Evolutionary conservation across 2,888 invertebrate species (phyloP).

Genomic region (Lumbricus terrestris): DNA sequence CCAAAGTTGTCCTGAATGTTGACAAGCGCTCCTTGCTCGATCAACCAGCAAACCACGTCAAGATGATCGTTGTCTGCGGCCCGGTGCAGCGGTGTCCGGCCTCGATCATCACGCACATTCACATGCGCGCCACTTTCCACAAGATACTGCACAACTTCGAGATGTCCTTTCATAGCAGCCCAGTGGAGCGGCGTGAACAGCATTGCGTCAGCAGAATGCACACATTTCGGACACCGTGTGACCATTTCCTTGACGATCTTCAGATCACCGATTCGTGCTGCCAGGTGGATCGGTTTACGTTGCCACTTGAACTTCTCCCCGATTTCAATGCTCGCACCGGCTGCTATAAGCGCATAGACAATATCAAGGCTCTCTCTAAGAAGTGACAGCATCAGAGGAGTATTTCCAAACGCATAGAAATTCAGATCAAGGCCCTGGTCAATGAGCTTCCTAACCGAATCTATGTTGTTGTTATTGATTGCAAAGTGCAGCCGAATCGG

Average conservation of each 20-base stretch:
- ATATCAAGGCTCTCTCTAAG: slow-evolving; percentile 28
- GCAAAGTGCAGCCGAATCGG: slow-evolving; percentile 35
- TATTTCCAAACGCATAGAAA: slow-evolving; percentile 30
- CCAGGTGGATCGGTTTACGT: slow-evolving; percentile 32
- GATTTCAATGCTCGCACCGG: slow-evolving; percentile 28
- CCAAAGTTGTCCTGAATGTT: slow-evolving; percentile 30
- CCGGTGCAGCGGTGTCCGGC: slow-evolving; percentile 31
- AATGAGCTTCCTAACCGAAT: slow-evolving; percentile 16
- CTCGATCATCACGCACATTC: slow-evolving; percentile 28
- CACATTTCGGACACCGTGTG: slow-evolving; percentile 21
- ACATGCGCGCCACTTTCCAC: slow-evolving; percentile 28
- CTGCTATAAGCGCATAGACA: slow-evolving; percentile 22
- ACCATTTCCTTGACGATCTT: slow-evolving; percentile 24
- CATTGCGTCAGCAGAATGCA: slow-evolving; percentile 26
- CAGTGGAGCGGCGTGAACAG: slow-evolving; percentile 33
- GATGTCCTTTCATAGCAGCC: slow-evolving; percentile 22
- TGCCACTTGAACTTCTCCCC: slow-evolving; percentile 25
- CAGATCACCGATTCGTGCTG: slow-evolving; percentile 18
- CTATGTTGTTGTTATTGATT: slow-evolving; percentile 28
- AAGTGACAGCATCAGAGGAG: slow-evolving; percentile 31
- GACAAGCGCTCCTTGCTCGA: slow-evolving; percentile 24
- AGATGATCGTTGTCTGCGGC: slow-evolving; percentile 19
- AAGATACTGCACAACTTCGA: slow-evolving; percentile 19
- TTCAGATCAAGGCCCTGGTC: slow-evolving; percentile 23
- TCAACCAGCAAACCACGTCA: slow-evolving; percentile 18